Base-by-base conservation (phyloP, 2,113 vertebrate genomes). In the Oncorhynchus keta region DNA sequence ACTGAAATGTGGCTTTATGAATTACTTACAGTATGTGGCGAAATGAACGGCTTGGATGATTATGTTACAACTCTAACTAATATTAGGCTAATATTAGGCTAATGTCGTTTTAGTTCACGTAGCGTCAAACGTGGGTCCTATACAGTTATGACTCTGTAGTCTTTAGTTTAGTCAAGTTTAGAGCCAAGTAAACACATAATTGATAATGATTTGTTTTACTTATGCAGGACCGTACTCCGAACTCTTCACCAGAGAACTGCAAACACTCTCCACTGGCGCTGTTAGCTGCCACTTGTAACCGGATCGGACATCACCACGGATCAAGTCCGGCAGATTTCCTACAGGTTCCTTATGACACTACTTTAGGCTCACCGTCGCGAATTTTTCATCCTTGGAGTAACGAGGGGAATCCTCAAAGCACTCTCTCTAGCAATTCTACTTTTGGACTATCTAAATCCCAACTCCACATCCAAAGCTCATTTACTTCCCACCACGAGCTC, bases 351-450 rank as follows among this genome's bases (percentile, higher is more conserved):
- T 99, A 97, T 94, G 97, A 98, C 81, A 92, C 96, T 3, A 92
- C 94, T 9, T 94, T 99, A 91, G 95, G 95, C 77, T 98, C 97
- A 5, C 97, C 97, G 14, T 96, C 97, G 82, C 94, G 97, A 83
- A 94, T 99, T 76, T 99, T 99, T 86, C 97, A 99, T 91, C 97
- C 97, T 72, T 99, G 97, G 97, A 96, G 94, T 90, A 94, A 93
- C 80, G 97, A 99, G 84, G 95, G 95, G 1, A 94, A 92, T 80
- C 94, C 93, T 0, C 95, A 95, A 0, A 91, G 94, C 73, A 86
- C 90, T 45, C 91, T 97, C 80, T 90, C 94, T 32, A 84, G 90
- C 76, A 95, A 95, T 87, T 93, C 95, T 24, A 93, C 95, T 84
- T 94, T 99, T 84, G 97, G 96, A 90, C 93, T 98, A 87, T 94